These are phyloP conservation scores for Drosophila equinoxialis DNA, from an alignment of 1,140 invertebrate species.

Conservation along the genomic window DNA sequence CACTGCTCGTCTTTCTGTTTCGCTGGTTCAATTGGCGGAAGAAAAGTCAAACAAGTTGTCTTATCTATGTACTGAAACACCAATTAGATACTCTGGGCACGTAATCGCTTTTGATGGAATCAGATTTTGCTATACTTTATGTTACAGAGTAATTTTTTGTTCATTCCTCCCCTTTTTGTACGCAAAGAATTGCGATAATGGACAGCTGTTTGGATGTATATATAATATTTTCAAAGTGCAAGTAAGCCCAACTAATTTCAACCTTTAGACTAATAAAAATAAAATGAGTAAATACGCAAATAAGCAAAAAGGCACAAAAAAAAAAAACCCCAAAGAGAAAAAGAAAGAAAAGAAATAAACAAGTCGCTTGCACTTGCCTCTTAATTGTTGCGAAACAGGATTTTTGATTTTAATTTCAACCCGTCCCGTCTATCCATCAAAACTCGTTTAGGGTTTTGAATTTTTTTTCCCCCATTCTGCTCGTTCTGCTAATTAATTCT, in stretches of 20 bases:
- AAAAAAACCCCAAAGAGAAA: too few relatives aligned
- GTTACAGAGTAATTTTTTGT: conserved; percentile 3
- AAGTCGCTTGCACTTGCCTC: conserved; percentile 15
- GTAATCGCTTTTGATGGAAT: conserved; percentile 11
- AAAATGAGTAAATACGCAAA: neutral
- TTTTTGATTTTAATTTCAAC: conserved; percentile 5
- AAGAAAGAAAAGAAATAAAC: neutral
- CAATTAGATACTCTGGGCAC: conserved; percentile 18
- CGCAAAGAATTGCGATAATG: conserved; percentile 8
- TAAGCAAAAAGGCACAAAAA: neutral
- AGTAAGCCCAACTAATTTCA: neutral
- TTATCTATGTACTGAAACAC: neutral
- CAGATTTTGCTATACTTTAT: neutral
- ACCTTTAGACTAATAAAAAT: conserved; percentile 21
- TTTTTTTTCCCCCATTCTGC: neutral
- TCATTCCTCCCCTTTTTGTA: neutral
- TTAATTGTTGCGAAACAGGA: conserved; percentile 18
- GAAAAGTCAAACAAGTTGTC: conserved; percentile 5
- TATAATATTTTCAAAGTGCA: conserved; percentile 10
- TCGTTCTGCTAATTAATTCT: conserved; percentile 13
- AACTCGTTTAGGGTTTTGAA: conserved; percentile 16
- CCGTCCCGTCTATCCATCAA: neutral
- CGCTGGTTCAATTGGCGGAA: conserved; percentile 1
- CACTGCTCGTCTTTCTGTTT: neutral
- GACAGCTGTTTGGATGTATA: neutral